phyloP scores from a whole-genome alignment of 2,797 vertebrate genomes.

The Darevskia mixta region DNA sequence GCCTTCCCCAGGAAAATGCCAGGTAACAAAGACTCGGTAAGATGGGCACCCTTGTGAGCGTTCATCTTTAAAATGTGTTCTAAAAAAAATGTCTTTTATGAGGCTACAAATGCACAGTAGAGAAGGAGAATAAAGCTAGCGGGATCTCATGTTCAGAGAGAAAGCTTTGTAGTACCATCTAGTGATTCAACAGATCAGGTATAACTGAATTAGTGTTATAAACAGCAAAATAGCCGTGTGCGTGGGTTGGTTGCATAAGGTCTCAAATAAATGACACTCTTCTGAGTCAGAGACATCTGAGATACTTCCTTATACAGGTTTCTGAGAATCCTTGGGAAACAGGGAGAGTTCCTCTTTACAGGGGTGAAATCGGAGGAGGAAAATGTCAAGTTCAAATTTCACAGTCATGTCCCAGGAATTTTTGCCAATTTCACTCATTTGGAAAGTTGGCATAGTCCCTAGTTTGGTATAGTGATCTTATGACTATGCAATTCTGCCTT shows the following conservation, averaged over 20 bases:
- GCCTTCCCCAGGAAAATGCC: neutral
- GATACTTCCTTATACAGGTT: slow-evolving; percentile 27
- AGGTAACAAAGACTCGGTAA: slow-evolving; percentile 1
- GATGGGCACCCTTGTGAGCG: neutral
- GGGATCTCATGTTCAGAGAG: neutral
- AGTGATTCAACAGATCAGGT: slow-evolving; percentile 34
- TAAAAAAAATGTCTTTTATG: neutral
- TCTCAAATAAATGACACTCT: slow-evolving; percentile 25
- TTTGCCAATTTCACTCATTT: neutral
- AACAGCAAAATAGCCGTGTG: slow-evolving; percentile 21
- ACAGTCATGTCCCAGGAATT: neutral
- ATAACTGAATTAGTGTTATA: slow-evolving; percentile 38
- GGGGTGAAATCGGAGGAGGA: neutral
- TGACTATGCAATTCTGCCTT: neutral
- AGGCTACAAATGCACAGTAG: slow-evolving; percentile 7
- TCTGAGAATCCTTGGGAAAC: slow-evolving; percentile 9
- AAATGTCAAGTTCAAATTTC: neutral
- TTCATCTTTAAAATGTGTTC: neutral
- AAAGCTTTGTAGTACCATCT: neutral
- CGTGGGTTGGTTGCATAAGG: slow-evolving; percentile 22
- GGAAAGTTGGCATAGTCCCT: neutral
- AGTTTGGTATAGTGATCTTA: neutral
- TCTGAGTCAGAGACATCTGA: slow-evolving; percentile 21
- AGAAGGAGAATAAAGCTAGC: neutral
- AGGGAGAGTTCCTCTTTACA: neutral